Percentiles rank a stretch among this genome's conserved stretches.
Conservation (phyloP, 2,888 invertebrate genomes). For the Cephus pulcher region DNA sequence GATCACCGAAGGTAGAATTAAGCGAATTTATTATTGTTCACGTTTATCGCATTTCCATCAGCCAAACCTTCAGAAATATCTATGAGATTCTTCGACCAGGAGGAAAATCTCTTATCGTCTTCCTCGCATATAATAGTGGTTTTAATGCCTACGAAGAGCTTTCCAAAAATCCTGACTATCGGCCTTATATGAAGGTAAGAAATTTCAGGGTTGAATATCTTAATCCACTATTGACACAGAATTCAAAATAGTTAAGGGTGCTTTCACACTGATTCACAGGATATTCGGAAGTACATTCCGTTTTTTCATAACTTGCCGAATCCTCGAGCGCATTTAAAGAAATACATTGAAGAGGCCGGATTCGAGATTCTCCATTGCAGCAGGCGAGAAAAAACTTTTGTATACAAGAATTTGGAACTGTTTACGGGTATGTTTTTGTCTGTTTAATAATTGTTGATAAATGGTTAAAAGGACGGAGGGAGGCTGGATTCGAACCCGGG, state of each 20-base stretch:
- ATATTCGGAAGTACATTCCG: conserved; percentile 75
- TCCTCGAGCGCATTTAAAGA: conserved; percentile 71
- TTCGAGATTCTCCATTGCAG: conserved; percentile 73
- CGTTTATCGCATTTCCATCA: conserved; percentile 49
- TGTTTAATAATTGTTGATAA: not conserved
- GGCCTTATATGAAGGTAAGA: conserved; percentile 71
- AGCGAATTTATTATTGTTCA: conserved; percentile 4
- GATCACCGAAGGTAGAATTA: not conserved
- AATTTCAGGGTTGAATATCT: not conserved
- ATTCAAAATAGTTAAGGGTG: not conserved
- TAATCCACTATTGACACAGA: not conserved
- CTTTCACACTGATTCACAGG: conserved; percentile 53
- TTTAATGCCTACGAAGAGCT: conserved; percentile 78
- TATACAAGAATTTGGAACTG: conserved; percentile 70
- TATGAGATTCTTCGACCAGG: conserved; percentile 74
- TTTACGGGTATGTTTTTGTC: conserved; percentile 70
- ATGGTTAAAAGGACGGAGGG: too few relatives aligned
- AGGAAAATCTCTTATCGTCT: conserved; percentile 77
- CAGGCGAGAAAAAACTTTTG: conserved; percentile 70
- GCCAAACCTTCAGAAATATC: conserved; percentile 75
- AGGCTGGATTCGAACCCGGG: conserved; percentile 65
- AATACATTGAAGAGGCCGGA: conserved; percentile 71
- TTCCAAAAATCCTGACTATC: conserved; percentile 72
- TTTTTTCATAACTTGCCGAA: conserved; percentile 75
- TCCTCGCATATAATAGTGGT: conserved; percentile 76